Base-by-base conservation (phyloP, 92 coral and sea anemone genomes). In the Virgularia gustaviana region DNA sequence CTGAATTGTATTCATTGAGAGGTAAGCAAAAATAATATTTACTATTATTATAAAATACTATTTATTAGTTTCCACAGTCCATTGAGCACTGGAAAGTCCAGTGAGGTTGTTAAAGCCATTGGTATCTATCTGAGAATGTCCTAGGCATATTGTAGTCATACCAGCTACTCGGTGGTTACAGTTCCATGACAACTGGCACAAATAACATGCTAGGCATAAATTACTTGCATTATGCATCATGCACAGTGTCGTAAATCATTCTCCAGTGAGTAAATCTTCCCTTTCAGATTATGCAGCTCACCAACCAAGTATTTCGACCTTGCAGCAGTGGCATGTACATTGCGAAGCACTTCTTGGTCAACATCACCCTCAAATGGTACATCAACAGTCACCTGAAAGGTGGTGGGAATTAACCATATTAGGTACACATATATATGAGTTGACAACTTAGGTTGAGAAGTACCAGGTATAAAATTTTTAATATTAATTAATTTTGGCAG, bases 241-340 rank as follows among this genome's bases (percentile, higher is more conserved):
- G 95, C 90, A 73, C 90, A 82, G 64, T 94, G 96, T 71, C 96
- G 73, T 27, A 94, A 73, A 22, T 94, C 99, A 74, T 87, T 94
- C 56, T 94, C 99, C 36, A 94, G 68, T 37, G 99, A 88, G 73
- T 94, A 94, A 45, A 94, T 94, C 84, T 94, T 94, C 20, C 96
- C 99, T 44, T 94, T 94, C 27, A 94, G 89, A 73, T 83, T 87
- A 68, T 94, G 96, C 3, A 94, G 99, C 73, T 94, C 96, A 19
- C 99, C 99, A 31, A 94, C 90, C 22, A 94, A 89, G 52, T 79
- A 82, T 84, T 94, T 94, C 4, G 99, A 94, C 73, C 96, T 79
- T 49, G 96, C 88, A 31, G 99, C 96, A 23, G 99, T 94, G 44
- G 88, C 78, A 52, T 89, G 81, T 29, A 94, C 96, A 89, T 86